Base-by-base conservation (phyloP, 1,140 invertebrate genomes). In the Polypedilum pembai region DNA sequence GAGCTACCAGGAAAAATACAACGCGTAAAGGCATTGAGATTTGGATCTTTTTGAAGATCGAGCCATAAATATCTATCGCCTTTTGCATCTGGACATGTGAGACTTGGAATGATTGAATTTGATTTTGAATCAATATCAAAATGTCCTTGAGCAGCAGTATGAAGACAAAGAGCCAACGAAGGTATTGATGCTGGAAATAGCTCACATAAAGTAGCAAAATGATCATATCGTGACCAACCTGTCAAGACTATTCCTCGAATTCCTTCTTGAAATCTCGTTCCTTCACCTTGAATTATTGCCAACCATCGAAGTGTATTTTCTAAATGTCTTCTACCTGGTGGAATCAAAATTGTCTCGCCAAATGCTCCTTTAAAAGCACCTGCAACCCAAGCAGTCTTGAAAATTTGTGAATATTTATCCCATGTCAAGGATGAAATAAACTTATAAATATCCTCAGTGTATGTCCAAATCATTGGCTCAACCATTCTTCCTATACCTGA, bases 141-240 rank as follows among this genome's bases (percentile, higher is more conserved):
- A 78, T 86, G 88, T 1, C 90, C 90, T 77, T 85, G 82, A 10
- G 84, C 84, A 0, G 85, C 82, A 1, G 88, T 86, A 7, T 87
- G 86, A 41, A 91, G 78, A 75, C 86, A 88, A 1, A 90, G 78
- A 56, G 87, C 85, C 41, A 93, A 79, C 74, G 90, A 92, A 7
- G 96, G 96, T 74, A 98, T 82, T 2, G 90, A 88, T 0, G 88
- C 86, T 0, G 93, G 92, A n/a, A 99, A 82, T 7, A 98, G 82
- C 83, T 99, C 97, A 81, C 94, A 97, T 15, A 98, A 85, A 0
- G 93, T 89, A 3, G 94, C 93, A 85, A 95, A 94, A 81, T 99
- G 96, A 82, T 96, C 94, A 79, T 86, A 90, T 76, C 91, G 86
- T 20, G 92, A 91, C 91, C 91, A 93, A 0, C 92, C 92, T 15